These are phyloP conservation scores for Neria commutata DNA, from an alignment of 2,888 invertebrate species.

Conservation along the genomic window DNA sequence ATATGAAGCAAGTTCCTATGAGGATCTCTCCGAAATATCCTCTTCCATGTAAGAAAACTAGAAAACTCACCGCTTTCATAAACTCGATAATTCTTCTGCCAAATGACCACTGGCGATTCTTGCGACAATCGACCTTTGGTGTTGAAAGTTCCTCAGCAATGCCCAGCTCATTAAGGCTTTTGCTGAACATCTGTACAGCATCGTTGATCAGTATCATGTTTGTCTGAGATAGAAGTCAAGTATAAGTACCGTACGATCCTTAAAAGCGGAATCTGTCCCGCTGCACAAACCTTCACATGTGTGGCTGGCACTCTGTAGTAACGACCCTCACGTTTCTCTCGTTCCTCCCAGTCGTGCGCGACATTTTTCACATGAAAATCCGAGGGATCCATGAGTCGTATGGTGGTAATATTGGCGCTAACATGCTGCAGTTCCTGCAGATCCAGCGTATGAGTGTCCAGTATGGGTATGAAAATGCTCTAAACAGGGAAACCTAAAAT, in stretches of 20 bases:
- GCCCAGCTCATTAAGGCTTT: slow-evolving; percentile 62
- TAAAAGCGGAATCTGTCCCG: not conserved
- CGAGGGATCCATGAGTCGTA: slow-evolving; percentile 59
- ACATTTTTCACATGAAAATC: slow-evolving; percentile 58
- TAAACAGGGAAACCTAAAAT: slow-evolving; percentile 48
- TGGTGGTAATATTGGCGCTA: slow-evolving; percentile 57
- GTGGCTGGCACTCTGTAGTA: slow-evolving; percentile 47
- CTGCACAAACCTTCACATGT: slow-evolving; percentile 45
- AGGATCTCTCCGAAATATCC: no score
- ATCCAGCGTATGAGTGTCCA: slow-evolving; percentile 62
- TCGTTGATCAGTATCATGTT: slow-evolving; percentile 74
- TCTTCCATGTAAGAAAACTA: not conserved
- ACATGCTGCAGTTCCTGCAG: slow-evolving; percentile 63
- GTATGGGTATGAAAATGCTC: slow-evolving; percentile 66
- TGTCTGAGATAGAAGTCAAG: slow-evolving; percentile 62
- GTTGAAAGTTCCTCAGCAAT: slow-evolving; percentile 50
- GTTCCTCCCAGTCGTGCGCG: slow-evolving; percentile 60
- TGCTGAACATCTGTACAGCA: slow-evolving; percentile 71
- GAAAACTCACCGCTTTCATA: slow-evolving; percentile 67
- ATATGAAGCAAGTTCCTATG: no score
- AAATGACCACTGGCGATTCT: slow-evolving; percentile 64
- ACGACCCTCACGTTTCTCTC: slow-evolving; percentile 50
- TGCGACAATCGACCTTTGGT: slow-evolving; percentile 56
- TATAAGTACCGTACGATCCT: not conserved
- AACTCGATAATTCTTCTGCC: slow-evolving; percentile 72